Evolutionary conservation across 2,113 vertebrate species (phyloP), one percentile per base, ranked within the genome.

Genomic region (Edolisoma coerulescens): DNA sequence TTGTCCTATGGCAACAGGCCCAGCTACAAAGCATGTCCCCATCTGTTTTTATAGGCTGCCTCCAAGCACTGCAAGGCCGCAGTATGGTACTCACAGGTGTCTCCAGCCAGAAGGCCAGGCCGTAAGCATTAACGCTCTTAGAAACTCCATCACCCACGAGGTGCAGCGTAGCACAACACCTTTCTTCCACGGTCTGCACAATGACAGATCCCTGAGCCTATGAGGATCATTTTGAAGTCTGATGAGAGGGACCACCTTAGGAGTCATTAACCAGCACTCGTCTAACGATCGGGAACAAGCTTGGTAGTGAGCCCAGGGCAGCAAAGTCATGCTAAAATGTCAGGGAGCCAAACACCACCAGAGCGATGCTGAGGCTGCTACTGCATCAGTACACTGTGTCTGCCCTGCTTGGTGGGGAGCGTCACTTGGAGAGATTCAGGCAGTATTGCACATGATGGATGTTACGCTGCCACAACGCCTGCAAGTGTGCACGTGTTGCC

Each of bases 81-180:
- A 13, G 8, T 13, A 2, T 11, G 61, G 14, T 22, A 10, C 42
- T 32, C 4, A 27, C 18, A 5, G 27, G 15, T 9, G 45, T 3
- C n/a, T n/a, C 10, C 0, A 2, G 41, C 37, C 56, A 6, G 39
- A 19, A 15, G 32, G 21, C 11, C 69, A 3, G 12, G 7, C 61
- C 1, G 10, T 16, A 6, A 45, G 53, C 8, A 1, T 14, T 4
- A 13, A 1, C 17, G 0, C 13, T 16, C 3, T 0, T 5, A 12
- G 44, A 39, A 33, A 24, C 76, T 86, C 27, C 30, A 13, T 20
- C 39, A 13, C 3, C 14, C 42, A 1, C 8, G 5, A 57, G 57
- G 12, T 60, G 59, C 47, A 4, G 44, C 0, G 14, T 9, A 12
- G 52, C 41, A 11, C 0, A 0, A 17, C 57, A 21, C 57, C 35